Evolutionary conservation across 2,797 vertebrate species (phyloP).

Genomic region (Leptoclinus maculatus): DNA sequence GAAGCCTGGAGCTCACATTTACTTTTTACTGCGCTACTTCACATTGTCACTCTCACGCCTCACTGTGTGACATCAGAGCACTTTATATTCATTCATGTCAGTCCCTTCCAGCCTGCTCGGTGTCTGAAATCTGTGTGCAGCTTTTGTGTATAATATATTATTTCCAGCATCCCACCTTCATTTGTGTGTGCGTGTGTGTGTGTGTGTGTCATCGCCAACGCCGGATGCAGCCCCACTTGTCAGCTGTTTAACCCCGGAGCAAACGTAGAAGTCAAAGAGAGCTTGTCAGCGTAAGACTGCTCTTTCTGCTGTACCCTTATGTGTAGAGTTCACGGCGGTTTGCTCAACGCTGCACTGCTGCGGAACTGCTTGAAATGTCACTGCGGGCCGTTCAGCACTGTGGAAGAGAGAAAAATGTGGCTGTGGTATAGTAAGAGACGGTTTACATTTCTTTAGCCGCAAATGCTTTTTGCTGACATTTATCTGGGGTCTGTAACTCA

Average conservation of each 20-base stretch:
- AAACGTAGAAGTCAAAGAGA: constrained; percentile 27
- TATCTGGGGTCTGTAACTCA: not conserved
- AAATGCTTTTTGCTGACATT: not conserved
- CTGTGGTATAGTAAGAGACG: not conserved
- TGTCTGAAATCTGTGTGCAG: not conserved
- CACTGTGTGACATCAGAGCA: constrained; percentile 49
- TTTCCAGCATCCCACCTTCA: not conserved
- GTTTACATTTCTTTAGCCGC: not conserved
- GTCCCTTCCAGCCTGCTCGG: not conserved
- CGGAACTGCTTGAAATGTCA: constrained; percentile 17
- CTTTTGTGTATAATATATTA: not conserved
- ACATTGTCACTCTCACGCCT: constrained; percentile 49
- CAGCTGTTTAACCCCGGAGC: constrained; percentile 51
- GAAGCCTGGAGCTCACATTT: constrained; percentile 50
- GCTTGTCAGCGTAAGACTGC: constrained; percentile 26
- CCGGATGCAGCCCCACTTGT: constrained; percentile 28
- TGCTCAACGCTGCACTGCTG: not conserved
- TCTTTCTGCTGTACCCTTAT: constrained; percentile 22
- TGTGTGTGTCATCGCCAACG: not conserved
- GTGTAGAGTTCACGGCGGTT: constrained; percentile 25
- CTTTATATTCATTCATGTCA: constrained; percentile 40
- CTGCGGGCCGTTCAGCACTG: constrained; percentile 7
- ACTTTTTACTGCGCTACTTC: constrained; percentile 56
- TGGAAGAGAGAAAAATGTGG: not conserved
- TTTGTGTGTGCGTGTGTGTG: not conserved